Conservation (phyloP, 2,113 vertebrate genomes). For the Holacanthus passer region DNA sequence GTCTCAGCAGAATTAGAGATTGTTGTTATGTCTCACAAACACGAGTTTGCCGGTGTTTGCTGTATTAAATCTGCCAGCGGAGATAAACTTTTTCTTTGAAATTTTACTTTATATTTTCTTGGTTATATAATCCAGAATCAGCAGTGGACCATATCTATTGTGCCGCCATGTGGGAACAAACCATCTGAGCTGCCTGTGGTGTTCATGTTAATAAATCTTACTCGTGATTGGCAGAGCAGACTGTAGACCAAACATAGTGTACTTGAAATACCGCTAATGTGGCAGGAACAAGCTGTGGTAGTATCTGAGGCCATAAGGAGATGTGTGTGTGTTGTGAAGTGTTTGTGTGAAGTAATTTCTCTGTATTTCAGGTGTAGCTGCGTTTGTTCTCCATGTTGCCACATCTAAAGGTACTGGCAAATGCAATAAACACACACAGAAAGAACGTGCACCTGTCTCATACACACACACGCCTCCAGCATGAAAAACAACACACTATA, state of each 20-base stretch:
- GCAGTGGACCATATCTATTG: slow-evolving; percentile 31
- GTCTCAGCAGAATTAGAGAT: not conserved
- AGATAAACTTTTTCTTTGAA: not conserved
- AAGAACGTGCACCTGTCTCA: not conserved
- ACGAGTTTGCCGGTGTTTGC: not conserved
- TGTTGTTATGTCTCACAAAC: slow-evolving; percentile 1
- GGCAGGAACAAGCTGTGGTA: slow-evolving; percentile 27
- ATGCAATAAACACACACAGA: not conserved
- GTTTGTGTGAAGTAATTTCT: slow-evolving; percentile 43
- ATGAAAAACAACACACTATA: not conserved
- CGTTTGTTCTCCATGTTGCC: slow-evolving; percentile 36
- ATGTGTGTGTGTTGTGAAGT: not conserved
- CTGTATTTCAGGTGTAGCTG: slow-evolving; percentile 67
- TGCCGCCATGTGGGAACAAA: slow-evolving; percentile 25
- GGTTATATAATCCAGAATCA: slow-evolving; percentile 36
- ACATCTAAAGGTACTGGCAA: slow-evolving; percentile 50
- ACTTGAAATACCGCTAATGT: slow-evolving; percentile 10
- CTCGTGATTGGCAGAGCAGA: slow-evolving; percentile 26
- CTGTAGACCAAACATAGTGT: slow-evolving; percentile 3
- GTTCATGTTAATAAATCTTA: slow-evolving; percentile 20
- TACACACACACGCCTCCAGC: not conserved
- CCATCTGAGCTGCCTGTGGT: slow-evolving; percentile 38
- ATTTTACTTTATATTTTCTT: slow-evolving; percentile 1
- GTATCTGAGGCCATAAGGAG: slow-evolving; percentile 1
- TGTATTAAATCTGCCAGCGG: not conserved